Percentiles rank a stretch among this genome's conserved stretches.
Evolutionary conservation across 2,888 invertebrate genomes (phyloP).

Genomic region (Vesta saturnalis): DNA sequence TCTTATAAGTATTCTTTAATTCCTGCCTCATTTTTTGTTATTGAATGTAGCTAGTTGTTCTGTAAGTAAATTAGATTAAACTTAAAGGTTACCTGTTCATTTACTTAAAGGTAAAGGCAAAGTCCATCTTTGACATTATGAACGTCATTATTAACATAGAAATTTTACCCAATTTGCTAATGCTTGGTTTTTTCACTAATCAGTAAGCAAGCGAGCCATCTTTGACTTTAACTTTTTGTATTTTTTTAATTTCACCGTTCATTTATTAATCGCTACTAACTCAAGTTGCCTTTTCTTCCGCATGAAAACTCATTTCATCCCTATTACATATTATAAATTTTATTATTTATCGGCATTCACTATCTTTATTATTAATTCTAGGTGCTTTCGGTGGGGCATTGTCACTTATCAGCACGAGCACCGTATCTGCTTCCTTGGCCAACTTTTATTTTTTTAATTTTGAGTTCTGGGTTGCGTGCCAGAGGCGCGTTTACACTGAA

Average conservation of each 20-base stretch:
- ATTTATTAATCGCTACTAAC: too few species aligned
- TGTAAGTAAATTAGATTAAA: neutral
- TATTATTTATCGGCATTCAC: slow-evolving; percentile 1
- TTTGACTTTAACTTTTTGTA: too few species aligned
- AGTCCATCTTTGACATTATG: too few species aligned
- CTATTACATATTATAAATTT: neutral
- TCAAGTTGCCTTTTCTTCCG: too few species aligned
- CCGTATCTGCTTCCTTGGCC: slow-evolving; percentile 26
- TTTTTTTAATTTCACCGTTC: too few species aligned
- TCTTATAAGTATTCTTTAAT: neutral
- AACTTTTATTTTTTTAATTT: slow-evolving; percentile 17
- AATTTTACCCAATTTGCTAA: too few species aligned
- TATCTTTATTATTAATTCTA: slow-evolving; percentile 40
- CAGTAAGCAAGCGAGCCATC: too few species aligned
- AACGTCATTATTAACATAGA: too few species aligned
- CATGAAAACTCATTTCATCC: too few species aligned
- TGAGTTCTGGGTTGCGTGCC: slow-evolving; percentile 85
- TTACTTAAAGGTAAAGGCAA: too few species aligned
- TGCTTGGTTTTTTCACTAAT: too few species aligned
- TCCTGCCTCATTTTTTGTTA: neutral
- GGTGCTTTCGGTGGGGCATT: slow-evolving; percentile 48
- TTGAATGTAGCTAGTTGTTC: neutral
- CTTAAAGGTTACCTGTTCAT: too few species aligned
- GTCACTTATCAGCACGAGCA: slow-evolving; percentile 32
- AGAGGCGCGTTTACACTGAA: slow-evolving; percentile 96